Evolutionary conservation across 2,888 invertebrate species (phyloP).

Genomic region (Schizotus pectinicornis): DNA sequence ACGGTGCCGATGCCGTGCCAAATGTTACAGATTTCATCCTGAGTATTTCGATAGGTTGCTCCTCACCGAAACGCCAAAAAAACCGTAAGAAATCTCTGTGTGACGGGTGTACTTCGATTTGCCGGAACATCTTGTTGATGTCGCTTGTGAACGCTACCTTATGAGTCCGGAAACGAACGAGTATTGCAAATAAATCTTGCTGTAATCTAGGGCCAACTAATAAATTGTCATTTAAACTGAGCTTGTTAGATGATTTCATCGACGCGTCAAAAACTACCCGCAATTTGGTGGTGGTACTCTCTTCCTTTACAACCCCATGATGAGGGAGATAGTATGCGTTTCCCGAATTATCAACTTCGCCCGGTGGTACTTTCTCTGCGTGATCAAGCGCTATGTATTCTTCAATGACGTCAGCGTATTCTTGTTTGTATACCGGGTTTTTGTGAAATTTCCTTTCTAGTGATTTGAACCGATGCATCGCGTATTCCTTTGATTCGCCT

Average conservation of each 20-base stretch:
- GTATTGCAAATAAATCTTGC: neutral
- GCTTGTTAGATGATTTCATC: neutral
- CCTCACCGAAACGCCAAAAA: conserved; percentile 1
- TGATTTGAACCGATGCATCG: too few species aligned
- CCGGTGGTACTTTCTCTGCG: too few species aligned
- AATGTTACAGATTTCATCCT: neutral
- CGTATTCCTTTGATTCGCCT: too few species aligned
- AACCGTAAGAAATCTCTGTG: conserved; percentile 9
- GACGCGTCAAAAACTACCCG: neutral
- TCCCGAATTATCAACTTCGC: too few species aligned
- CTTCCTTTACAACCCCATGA: neutral
- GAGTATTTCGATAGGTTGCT: neutral
- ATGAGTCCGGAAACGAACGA: neutral
- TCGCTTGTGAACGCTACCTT: conserved; percentile 10
- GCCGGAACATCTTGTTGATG: conserved; percentile 24
- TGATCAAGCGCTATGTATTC: too few species aligned
- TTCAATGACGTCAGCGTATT: too few species aligned
- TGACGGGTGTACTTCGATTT: conserved; percentile 5
- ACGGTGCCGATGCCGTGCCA: neutral
- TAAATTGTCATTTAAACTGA: neutral
- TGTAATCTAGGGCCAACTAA: neutral
- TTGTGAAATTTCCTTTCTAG: too few species aligned
- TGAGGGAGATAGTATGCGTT: neutral
- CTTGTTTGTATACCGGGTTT: too few species aligned
- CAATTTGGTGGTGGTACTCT: neutral